Base-by-base conservation (phyloP, 2,888 invertebrate species). In the Nineta flava region DNA sequence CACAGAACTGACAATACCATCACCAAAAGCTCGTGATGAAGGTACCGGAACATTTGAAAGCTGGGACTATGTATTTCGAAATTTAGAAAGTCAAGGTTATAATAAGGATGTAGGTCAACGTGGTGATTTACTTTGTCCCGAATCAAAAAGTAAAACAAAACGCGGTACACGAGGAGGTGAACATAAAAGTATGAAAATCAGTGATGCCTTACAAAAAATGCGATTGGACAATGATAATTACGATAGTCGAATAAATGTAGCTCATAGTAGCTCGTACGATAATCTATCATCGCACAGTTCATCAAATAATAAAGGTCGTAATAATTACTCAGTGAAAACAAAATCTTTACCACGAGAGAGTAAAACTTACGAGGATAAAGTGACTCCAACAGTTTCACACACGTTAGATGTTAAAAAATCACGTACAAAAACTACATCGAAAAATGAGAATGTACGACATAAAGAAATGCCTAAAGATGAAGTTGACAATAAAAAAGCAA, bases 11-110 rank as follows among this genome's bases (percentile, higher is more conserved):
- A 15, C 48, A n/a, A n/a, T 41, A 13, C 72, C 72, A 2, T 59
- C 65, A 1, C 72, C 71, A 54, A 72, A 72, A 56, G 77, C 77
- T 17, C 71, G 70, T 52, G 79, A 80, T 55, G 81, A 81, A 53
- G 79, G 77, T 0, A 75, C 78, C 60, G 79, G 80, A 1, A 79
- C 77, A 0, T 78, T 77, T 50, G 85, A 84, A 55, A 77, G 78
- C 48, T 88, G 87, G 87, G 83, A 83, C 60, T 86, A 84, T 60
- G 86, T 87, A 0, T 87, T 81, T 60, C 75, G 79, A 56, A 82
- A 83, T 61, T 67, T 87, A 34, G 83, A 86, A 51, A 82, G 77
- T 56, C 79, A 83, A 57, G 81, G 83, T 0, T 83, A 84, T 56
- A 69, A 67, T 9, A 75, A 74, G 55, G 83, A 83, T 57, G 61